Evolutionary conservation across 2,113 vertebrate genomes (phyloP), one percentile per base, ranked within the genome.

Genomic region (Elgaria multicarinata): DNA sequence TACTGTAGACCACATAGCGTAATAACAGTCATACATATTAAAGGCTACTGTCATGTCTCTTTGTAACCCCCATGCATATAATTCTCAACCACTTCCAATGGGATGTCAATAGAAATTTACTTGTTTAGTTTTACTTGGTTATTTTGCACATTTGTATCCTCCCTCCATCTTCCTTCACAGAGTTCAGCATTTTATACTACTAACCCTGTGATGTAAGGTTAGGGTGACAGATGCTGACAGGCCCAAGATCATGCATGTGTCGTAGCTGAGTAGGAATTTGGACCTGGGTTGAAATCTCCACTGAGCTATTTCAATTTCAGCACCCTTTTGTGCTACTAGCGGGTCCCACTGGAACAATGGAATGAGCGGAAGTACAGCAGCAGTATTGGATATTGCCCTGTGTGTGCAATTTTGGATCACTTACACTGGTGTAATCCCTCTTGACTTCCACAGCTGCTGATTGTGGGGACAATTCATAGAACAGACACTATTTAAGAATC

Each of bases 1-100:
- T 62, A 87, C 78, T 36, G 71, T 0, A 4, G 16, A 91, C 28
- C 87, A 31, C 89, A 77, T 85, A 0, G 79, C 0, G 1, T 0
- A 20, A n/a, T 55, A 90, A 78, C 58, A 79, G 22, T 44, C 72
- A 44, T 18, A 79, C 89, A 12, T 82, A 18, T 85, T 89, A 75
- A 13, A 10, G 24, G 42, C 16, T 92, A 90, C 6, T 80, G 24
- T 2, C 24, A 46, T 66, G 2, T 78, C 62, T 44, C 36, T 55
- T 77, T 77, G 20, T 31, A 44, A 31, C 24, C 8, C 24, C 31
- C 46, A 67, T 28, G 26, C 18, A 88, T 55, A 58, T 28, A 74
- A 16, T 26, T 88, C 69, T 88, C 50, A 67, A 16, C 10, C n/a
- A 46, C 69, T 74, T 26, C 71, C 33, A 71, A 53, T 1, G 14